Base-by-base conservation (phyloP, 2,888 invertebrate species). In the Cheilosia scutellata region DNA sequence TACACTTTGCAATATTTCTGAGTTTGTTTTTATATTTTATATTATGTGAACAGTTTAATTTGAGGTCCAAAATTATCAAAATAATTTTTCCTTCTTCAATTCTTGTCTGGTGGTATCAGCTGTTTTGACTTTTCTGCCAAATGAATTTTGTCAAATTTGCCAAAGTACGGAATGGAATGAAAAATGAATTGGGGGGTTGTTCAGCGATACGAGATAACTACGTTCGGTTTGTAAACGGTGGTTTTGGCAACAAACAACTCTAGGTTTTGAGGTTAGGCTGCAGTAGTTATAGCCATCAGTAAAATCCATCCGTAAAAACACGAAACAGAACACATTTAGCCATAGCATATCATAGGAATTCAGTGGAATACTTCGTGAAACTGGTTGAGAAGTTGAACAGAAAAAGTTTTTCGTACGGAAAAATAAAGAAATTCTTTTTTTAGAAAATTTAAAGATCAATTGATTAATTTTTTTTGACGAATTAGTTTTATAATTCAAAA, bases 61-160 rank as follows among this genome's bases (percentile, higher is more conserved):
- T 70, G 31, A 47, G 11, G 40, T 40, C 11, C 27, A 71, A 74
- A 71, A 57, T 55, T 62, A 49, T 51, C 16, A 25, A 58, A 58
- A 31, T 2, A 40, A 57, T 47, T 71, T 58, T 58, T 55, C 25
- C n/a, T 42, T 44, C 13, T 31, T 53, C 2, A 42, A 13, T 33
- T 71, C 40, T 9, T 29, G 62, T 25, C 31, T 72, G 20, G 68
- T 68, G 31, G 13, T 5, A 55, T 74, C 74, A 80, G 77, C 76
- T 82, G 82, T 77, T 77, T 49, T 44, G 62, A 42, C 11, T 51
- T 62, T 71, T 71, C 55, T 53, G 74, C 66, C n/a, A 62, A 75
- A 68, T 62, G 53, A 62, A 68, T 42, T 42, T 20, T 47, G 65
- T 33, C 51, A 51, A 66, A 65, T 42, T 66, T 51, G 13, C 25